Evolutionary conservation across 1,140 invertebrate genomes (phyloP).

Genomic region (Diuraphis noxia): DNA sequence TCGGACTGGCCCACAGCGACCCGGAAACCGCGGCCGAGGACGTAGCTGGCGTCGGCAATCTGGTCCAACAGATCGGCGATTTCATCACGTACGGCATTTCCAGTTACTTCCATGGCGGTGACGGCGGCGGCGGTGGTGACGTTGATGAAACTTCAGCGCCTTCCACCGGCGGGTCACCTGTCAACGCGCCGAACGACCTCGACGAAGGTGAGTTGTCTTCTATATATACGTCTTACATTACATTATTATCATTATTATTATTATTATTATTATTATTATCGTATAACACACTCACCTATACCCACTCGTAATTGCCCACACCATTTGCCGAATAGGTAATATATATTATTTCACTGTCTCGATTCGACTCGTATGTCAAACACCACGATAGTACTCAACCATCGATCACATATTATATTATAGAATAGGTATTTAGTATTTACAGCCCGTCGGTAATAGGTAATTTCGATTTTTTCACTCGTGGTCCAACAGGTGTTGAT

Average conservation of each 20-base stretch:
- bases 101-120: constrained; percentile 31
- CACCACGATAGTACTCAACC: too few relatives aligned
- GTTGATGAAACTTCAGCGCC: not conserved
- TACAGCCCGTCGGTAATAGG: too few relatives aligned
- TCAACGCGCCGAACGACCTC: not conserved
- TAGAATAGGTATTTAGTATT: too few relatives aligned
- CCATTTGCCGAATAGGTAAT: too few relatives aligned
- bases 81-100: constrained; percentile 52
- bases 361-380: too few relatives aligned
- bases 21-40: constrained; percentile 39
- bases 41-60: constrained; percentile 33
- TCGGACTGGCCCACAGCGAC: constrained; percentile 42
- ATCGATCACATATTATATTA: too few relatives aligned
- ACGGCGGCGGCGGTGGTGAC: not conserved
- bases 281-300: too few relatives aligned
- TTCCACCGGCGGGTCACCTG: not conserved
- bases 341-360: too few relatives aligned
- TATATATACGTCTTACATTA: too few relatives aligned
- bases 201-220: constrained; percentile 34
- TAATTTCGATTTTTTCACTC: not conserved
- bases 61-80: constrained; percentile 54
- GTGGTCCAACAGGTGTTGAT: not conserved
- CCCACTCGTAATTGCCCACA: too few relatives aligned
- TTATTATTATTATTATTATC: too few relatives aligned
- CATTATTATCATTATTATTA: too few relatives aligned